Conservation (phyloP, 2,797 vertebrate genomes). For the Falco rusticolus region DNA sequence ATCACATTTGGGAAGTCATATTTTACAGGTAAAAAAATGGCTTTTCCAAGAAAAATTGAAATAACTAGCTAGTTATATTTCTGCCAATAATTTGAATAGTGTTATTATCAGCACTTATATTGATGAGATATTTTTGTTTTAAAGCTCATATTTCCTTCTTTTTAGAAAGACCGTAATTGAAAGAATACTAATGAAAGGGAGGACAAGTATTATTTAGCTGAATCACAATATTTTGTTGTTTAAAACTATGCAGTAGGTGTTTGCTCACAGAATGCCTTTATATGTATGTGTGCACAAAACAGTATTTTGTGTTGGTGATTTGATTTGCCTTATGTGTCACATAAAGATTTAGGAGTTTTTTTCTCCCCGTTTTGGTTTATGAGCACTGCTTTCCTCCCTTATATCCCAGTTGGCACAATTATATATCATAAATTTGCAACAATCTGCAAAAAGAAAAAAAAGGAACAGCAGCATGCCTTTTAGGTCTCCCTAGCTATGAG, state of each 20-base stretch:
- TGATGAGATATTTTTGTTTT: slow-evolving; percentile 42
- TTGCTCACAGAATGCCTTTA: slow-evolving; percentile 37
- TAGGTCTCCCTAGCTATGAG: neutral
- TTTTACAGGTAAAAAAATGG: slow-evolving; percentile 90
- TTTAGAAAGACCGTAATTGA: slow-evolving; percentile 65
- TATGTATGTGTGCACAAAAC: slow-evolving; percentile 10
- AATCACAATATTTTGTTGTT: slow-evolving; percentile 42
- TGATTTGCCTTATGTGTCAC: slow-evolving; percentile 7
- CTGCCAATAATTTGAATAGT: neutral
- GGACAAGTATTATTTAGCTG: slow-evolving; percentile 63
- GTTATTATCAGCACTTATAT: slow-evolving; percentile 7
- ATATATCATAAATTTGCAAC: neutral
- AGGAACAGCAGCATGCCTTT: neutral
- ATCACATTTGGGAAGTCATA: slow-evolving; percentile 97
- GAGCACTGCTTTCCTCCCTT: neutral
- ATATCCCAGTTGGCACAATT: neutral
- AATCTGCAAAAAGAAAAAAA: neutral
- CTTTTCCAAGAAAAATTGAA: slow-evolving; percentile 47
- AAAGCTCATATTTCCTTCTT: slow-evolving; percentile 49
- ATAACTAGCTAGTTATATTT: slow-evolving; percentile 1
- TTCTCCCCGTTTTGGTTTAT: neutral
- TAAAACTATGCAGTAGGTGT: slow-evolving; percentile 31
- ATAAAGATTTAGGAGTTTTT: neutral
- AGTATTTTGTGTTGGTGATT: slow-evolving; percentile 44
- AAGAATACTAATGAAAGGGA: slow-evolving; percentile 65